Evolutionary conservation across 2,797 vertebrate genomes (phyloP), one percentile per base, ranked within the genome.

Genomic region (Fratercula arctica): DNA sequence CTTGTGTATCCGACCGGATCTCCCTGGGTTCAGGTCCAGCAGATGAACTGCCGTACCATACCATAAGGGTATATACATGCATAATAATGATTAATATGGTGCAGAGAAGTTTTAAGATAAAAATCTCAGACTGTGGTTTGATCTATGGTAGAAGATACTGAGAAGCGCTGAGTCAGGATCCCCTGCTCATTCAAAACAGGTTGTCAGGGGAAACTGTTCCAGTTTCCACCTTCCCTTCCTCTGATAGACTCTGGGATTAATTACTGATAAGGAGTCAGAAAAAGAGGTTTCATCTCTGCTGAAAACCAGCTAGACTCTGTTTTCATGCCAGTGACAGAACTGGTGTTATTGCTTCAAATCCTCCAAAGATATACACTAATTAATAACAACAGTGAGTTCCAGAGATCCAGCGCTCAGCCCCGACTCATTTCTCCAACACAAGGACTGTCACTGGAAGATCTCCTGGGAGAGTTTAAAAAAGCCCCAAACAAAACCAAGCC

Each of bases 41-140:
- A 14, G 7, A 60, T 1, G 14, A 87, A 16, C 31, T 63, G n/a
- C 16, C 0, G 0, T 21, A 45, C 4, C 18, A 11, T 37, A 37
- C 33, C n/a, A 39, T 8, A 41, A 53, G 11, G 6, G 6, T 66
- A 29, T 82, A 69, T 25, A 35, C 19, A 5, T 20, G 9, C 15
- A 41, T 54, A 64, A 60, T 48, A 76, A 82, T 66, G 10, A 46
- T 56, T 57, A 45, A 21, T 29, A 14, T 1, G 3, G 20, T 66
- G 11, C 4, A 50, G 7, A 51, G 53, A 63, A 45, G 2, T 75
- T 94, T 68, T 35, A 66, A 81, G 50, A 59, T 10, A 72, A 84
- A 90, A 75, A 46, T 51, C 6, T 77, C 28, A 18, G 21, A 13
- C 21, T 72, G 26, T 31, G 50, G 4, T 4, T 78, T 75, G 23